Percentiles rank a stretch among this genome's conserved stretches.
These are phyloP conservation scores for mouse (Mus musculus) DNA, from an alignment of 2,113 vertebrate genomes.

Conservation along the genomic window GRCm39 chr3:149825001-149825500, in stretches of 20 bases:
- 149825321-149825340: conserved; percentile 1
- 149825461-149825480: conserved; percentile 46
- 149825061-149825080: conserved; percentile 60
- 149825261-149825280: background rate
- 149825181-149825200: too few relatives aligned
- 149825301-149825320: background rate
- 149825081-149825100: background rate
- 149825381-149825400: conserved; percentile 42
- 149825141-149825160: too few relatives aligned
- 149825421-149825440: conserved; percentile 45
- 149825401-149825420: conserved; percentile 51
- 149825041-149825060: conserved; percentile 31
- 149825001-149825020: conserved; percentile 64
- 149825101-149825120: background rate
- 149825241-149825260: background rate
- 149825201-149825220: background rate
- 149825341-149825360: background rate
- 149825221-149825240: background rate
- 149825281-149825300: background rate
- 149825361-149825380: background rate
- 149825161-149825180: too few relatives aligned
- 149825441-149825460: conserved; percentile 69
- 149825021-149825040: conserved; percentile 69
- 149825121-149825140: background rate
- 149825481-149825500: conserved; percentile 56